Conservation (phyloP, 2,888 invertebrate genomes). For the Pristionchus mayeri region DNA sequence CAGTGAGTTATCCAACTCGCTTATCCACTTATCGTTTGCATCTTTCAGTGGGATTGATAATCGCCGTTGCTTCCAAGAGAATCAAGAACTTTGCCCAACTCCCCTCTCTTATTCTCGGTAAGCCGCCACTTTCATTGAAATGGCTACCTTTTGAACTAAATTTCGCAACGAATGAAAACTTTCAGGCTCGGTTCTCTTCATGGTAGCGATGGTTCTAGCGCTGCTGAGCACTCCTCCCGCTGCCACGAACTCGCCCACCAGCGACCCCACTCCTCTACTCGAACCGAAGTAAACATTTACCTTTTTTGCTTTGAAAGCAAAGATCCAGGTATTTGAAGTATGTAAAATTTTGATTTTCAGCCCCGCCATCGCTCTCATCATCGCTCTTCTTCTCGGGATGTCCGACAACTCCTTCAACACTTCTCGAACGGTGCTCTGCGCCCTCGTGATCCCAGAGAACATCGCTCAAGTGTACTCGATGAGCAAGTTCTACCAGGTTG, state of each 20-base stretch:
- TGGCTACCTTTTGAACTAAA: too few species aligned
- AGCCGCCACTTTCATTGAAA: too few species aligned
- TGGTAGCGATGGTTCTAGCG: neutral
- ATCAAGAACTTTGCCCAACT: constrained; percentile 3
- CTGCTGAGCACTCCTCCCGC: neutral
- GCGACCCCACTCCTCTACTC: neutral
- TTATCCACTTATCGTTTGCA: neutral
- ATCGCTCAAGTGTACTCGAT: constrained; percentile 28
- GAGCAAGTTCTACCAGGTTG: constrained; percentile 39
- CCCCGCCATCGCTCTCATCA: neutral
- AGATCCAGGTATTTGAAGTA: neutral
- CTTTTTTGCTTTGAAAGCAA: neutral
- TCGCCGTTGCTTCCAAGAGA: neutral
- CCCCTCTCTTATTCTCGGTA: constrained; percentile 3
- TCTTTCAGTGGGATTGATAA: neutral
- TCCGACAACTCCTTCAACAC: constrained; percentile 19
- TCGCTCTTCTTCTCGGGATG: constrained; percentile 17
- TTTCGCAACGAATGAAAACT: too few species aligned
- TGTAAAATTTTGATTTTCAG: neutral
- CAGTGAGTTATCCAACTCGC: neutral
- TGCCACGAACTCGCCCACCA: neutral
- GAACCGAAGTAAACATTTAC: neutral
- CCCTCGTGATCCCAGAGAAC: neutral
- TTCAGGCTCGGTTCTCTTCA: neutral
- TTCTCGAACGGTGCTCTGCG: constrained; percentile 13